Percentiles rank a stretch among this genome's conserved stretches.
Evolutionary conservation across 1,140 invertebrate species (phyloP).

Genomic region (Eubasilissa regina): DNA sequence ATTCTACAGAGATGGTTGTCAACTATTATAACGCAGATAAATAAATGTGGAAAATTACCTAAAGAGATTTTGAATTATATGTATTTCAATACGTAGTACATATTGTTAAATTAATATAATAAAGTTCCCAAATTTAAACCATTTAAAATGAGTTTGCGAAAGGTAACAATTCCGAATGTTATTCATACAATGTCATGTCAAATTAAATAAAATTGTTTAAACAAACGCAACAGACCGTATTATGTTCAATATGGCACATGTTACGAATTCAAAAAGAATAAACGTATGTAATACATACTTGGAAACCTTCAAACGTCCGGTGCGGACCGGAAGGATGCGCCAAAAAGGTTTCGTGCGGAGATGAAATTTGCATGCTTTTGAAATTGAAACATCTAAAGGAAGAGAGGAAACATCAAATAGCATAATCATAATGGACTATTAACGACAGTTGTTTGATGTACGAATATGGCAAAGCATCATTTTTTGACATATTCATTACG

Average conservation of each 20-base stretch:
- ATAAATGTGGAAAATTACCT: too few species aligned
- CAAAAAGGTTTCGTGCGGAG: slow-evolving; percentile 22
- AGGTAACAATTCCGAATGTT: too few species aligned
- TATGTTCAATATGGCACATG: slow-evolving; percentile 20
- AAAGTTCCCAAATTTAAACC: too few species aligned
- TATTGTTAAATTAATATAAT: too few species aligned
- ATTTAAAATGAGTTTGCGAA: too few species aligned
- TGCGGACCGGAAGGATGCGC: slow-evolving; percentile 29
- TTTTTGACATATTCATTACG: slow-evolving; percentile 31
- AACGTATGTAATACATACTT: slow-evolving; percentile 28
- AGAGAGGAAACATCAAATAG: not conserved
- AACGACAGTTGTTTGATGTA: slow-evolving; percentile 17
- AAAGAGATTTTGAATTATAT: too few species aligned
- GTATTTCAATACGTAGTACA: too few species aligned
- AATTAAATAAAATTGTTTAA: slow-evolving; percentile 22
- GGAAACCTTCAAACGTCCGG: slow-evolving; percentile 16
- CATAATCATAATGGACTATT: slow-evolving; percentile 30
- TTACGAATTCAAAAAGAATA: slow-evolving; percentile 11
- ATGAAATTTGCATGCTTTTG: slow-evolving; percentile 39
- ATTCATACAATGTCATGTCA: slow-evolving; percentile 6
- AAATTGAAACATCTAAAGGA: slow-evolving; percentile 3
- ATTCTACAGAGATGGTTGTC: too few species aligned
- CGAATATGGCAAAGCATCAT: not conserved
- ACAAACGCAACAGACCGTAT: slow-evolving; percentile 6
- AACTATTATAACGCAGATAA: too few species aligned